These are phyloP conservation scores for Siniperca scherzeri DNA, from an alignment of 2,797 vertebrate genomes.

Conservation along the genomic window DNA sequence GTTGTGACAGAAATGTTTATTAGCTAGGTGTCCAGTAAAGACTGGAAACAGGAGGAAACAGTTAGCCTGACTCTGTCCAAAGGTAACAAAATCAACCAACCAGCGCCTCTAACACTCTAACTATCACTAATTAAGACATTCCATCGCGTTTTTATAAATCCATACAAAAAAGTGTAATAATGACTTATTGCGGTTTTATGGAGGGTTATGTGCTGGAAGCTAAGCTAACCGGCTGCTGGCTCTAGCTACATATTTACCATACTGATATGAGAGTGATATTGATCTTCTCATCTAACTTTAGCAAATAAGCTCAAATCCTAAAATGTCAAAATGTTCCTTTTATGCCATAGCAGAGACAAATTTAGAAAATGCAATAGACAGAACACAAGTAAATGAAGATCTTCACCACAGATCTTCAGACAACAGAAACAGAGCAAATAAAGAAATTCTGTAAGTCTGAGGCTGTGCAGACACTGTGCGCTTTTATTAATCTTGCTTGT, in stretches of 20 bases:
- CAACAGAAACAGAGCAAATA: background rate
- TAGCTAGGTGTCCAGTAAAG: background rate
- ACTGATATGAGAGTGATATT: too few species aligned
- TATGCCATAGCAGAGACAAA: too few species aligned
- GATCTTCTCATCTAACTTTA: background rate
- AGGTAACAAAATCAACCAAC: background rate
- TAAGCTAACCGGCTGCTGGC: background rate
- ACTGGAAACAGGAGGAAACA: too few species aligned
- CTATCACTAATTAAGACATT: background rate
- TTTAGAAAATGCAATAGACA: background rate
- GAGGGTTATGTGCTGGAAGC: background rate
- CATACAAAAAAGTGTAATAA: background rate
- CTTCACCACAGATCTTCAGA: background rate
- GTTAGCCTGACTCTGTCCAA: background rate
- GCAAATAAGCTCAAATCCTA: background rate
- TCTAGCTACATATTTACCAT: too few species aligned
- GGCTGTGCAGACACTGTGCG: too few species aligned
- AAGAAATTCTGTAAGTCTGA: too few species aligned
- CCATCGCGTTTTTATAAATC: background rate
- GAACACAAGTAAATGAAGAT: background rate
- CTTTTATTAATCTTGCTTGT: background rate
- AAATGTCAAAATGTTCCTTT: background rate
- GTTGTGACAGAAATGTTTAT: background rate
- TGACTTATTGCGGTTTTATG: background rate
- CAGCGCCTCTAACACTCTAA: background rate